A percentile compares a stretch with the other conserved stretches of the same genome.
phyloP scores from a whole-genome alignment of 2,888 invertebrate species.

The Seladonia tumulorum region DNA sequence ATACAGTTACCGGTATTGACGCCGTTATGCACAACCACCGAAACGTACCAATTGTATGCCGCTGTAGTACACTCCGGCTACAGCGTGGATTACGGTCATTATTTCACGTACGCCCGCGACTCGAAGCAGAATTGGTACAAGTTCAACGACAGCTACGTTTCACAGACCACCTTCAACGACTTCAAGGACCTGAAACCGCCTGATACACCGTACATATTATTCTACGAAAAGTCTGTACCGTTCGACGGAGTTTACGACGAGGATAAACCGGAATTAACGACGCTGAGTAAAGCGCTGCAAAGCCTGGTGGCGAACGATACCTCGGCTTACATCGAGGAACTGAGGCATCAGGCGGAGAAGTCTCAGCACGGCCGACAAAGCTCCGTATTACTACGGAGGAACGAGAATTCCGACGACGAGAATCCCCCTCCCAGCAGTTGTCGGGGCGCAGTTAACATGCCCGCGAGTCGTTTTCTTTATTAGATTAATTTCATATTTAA shows the following conservation, averaged over 20 bases:
- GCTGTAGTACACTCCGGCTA: conserved; percentile 94
- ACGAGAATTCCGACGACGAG: conserved; percentile 83
- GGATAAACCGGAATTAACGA: conserved; percentile 75
- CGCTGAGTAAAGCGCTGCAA: conserved; percentile 76
- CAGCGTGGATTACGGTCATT: conserved; percentile 94
- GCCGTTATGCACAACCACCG: conserved; percentile 65
- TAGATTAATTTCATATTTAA: conserved; percentile 57
- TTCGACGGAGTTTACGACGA: conserved; percentile 75
- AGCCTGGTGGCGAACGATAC: conserved; percentile 78
- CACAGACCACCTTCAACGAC: conserved; percentile 86
- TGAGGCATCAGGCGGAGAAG: conserved; percentile 74
- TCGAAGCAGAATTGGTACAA: conserved; percentile 89
- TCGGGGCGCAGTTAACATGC: conserved; percentile 83
- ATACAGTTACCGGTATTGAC: conserved; percentile 83
- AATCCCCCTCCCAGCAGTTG: conserved; percentile 86
- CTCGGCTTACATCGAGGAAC: conserved; percentile 75
- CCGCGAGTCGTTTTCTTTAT: conserved; percentile 75
- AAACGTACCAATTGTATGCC: conserved; percentile 90
- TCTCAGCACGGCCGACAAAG: conserved; percentile 57
- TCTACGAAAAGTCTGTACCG: conserved; percentile 86
- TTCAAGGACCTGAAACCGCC: conserved; percentile 88
- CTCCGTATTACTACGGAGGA: conserved; percentile 50
- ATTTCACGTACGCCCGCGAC: conserved; percentile 92
- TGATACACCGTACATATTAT: conserved; percentile 93
- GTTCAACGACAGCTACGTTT: conserved; percentile 92